Conservation (phyloP, 92 coral and sea anemone species). For the Pocillopora grandis region DNA sequence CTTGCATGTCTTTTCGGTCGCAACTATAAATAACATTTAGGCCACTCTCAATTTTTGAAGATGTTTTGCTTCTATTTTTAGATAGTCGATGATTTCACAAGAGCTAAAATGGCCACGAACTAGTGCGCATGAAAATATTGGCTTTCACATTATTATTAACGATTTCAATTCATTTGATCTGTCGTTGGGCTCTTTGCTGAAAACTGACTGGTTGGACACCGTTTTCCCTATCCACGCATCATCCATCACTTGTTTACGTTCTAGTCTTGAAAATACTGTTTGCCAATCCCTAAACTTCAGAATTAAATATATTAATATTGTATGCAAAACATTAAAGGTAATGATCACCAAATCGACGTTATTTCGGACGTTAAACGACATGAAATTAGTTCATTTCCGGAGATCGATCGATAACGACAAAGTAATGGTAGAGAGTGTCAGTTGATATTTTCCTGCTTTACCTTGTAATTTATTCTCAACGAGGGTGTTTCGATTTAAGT, state of each 20-base stretch:
- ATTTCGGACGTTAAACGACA: conserved; percentile 1
- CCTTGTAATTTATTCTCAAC: neutral
- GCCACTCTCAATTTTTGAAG: neutral
- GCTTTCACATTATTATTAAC: neutral
- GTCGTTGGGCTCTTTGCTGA: neutral
- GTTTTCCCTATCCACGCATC: neutral
- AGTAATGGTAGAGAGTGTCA: neutral
- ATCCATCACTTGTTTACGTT: conserved; percentile 14
- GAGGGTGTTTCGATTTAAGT: neutral
- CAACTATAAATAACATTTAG: no score
- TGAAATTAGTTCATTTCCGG: neutral
- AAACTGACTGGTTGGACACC: neutral
- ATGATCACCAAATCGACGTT: neutral
- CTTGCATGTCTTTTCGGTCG: no score
- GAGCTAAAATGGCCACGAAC: neutral
- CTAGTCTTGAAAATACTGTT: conserved; percentile 22
- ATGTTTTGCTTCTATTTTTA: neutral
- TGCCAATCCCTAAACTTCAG: conserved; percentile 1
- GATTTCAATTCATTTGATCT: neutral
- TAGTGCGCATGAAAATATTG: neutral
- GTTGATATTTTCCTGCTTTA: neutral
- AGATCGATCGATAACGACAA: neutral
- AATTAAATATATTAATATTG: conserved; percentile 3
- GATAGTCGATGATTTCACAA: neutral
- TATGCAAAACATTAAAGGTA: neutral